phyloP scores from a whole-genome alignment of 2,113 vertebrate species.

The Steatornis caripensis region DNA sequence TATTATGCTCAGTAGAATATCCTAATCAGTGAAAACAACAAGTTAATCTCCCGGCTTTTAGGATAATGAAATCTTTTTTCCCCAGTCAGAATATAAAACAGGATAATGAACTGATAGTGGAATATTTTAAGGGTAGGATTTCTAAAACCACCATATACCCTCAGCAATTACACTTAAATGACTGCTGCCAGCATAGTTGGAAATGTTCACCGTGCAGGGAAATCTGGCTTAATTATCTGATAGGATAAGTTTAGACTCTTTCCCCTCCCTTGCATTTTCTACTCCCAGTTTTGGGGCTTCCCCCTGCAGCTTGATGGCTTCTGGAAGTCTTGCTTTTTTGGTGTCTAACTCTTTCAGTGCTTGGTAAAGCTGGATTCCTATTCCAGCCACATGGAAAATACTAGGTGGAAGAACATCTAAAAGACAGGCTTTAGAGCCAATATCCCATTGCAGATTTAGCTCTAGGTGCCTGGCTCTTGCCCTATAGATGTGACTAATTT shows the following conservation, averaged over 20 bases:
- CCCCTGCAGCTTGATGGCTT: not conserved
- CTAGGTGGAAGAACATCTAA: not conserved
- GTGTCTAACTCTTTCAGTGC: not conserved
- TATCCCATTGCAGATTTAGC: not conserved
- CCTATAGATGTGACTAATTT: not conserved
- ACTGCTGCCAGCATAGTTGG: slow-evolving; percentile 2
- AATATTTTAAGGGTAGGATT: slow-evolving; percentile 22
- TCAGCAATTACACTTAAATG: slow-evolving; percentile 22
- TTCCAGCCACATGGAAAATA: not conserved
- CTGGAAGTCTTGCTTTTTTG: not conserved
- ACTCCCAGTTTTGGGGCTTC: not conserved
- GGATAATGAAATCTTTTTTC: not conserved
- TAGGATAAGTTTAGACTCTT: not conserved
- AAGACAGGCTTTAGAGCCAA: not conserved
- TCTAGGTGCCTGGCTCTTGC: not conserved
- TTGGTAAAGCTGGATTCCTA: not conserved
- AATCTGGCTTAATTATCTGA: not conserved
- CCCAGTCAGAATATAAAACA: not conserved
- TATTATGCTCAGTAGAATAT: not conserved
- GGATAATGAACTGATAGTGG: not conserved
- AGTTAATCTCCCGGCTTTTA: not conserved
- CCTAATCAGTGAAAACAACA: not conserved
- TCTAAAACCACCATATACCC: slow-evolving; percentile 1
- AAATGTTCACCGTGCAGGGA: not conserved
- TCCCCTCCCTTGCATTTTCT: not conserved